A percentile compares a stretch with the other conserved stretches of the same genome.
phyloP scores from a whole-genome alignment of 1,140 invertebrate genomes.

The Cotesia chilonis region DNA sequence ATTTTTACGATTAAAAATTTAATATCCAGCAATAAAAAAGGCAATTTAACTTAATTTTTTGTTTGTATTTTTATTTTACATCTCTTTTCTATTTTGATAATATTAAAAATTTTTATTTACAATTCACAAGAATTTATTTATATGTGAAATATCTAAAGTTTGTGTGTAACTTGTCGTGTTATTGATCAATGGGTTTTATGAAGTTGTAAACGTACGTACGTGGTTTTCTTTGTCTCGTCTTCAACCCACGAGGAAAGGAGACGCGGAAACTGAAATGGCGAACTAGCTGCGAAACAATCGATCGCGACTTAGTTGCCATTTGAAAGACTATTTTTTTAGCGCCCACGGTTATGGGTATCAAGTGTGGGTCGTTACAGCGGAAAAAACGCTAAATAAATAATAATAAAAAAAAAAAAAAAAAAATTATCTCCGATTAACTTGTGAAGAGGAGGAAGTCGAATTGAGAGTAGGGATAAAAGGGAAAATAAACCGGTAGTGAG shows the following conservation, averaged over 20 bases:
- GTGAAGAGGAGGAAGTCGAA: slow-evolving; percentile 32
- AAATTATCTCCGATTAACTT: slow-evolving; percentile 33
- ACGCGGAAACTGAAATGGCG: slow-evolving; percentile 36
- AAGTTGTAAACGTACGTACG: slow-evolving; percentile 10
- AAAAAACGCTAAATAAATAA: slow-evolving; percentile 16
- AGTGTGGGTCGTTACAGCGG: slow-evolving; percentile 35
- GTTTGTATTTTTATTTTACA: neutral
- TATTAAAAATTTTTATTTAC: neutral
- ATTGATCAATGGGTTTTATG: slow-evolving; percentile 1
- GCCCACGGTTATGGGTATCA: slow-evolving; percentile 30
- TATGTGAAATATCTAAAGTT: slow-evolving; percentile 1
- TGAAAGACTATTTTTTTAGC: slow-evolving; percentile 29
- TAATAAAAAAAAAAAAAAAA: slow-evolving; percentile 1
- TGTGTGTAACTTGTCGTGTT: neutral
- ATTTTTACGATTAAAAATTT: neutral
- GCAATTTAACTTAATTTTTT: neutral
- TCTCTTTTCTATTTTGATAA: too few species aligned
- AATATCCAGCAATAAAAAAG: neutral
- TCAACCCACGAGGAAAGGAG: slow-evolving; percentile 29
- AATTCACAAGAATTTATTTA: neutral
- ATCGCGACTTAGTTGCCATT: slow-evolving; percentile 36
- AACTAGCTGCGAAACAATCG: slow-evolving; percentile 34
- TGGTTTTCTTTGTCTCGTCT: slow-evolving; percentile 25
- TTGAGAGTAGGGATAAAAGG: slow-evolving; percentile 36
- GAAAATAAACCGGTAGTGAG: slow-evolving; percentile 19